A percentile compares a stretch with the other conserved stretches of the same genome.
These are phyloP conservation scores for Cheilosia soror DNA, from an alignment of 2,888 invertebrate genomes.

Conservation along the genomic window DNA sequence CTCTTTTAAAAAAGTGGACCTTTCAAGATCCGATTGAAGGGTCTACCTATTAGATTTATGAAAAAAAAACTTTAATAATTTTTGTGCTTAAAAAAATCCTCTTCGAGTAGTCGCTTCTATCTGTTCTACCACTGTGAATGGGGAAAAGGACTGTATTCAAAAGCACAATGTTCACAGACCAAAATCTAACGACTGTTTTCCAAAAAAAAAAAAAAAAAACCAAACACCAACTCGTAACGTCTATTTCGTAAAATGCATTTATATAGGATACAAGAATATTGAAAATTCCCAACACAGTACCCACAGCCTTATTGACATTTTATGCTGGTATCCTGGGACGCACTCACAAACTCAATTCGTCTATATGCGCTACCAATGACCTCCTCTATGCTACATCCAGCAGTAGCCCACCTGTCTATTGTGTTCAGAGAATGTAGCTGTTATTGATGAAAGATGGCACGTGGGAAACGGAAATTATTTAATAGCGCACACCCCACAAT, in stretches of 20 bases:
- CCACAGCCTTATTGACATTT: conserved; percentile 28
- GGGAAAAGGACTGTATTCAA: no score
- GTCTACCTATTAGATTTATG: no score
- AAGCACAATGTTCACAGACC: no score
- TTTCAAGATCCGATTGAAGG: no score
- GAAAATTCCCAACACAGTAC: conserved; percentile 50
- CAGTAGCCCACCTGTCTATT: conserved; percentile 70
- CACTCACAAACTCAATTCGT: conserved; percentile 52
- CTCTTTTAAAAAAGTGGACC: no score
- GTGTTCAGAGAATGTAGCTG: conserved; percentile 7
- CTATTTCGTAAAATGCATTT: background rate
- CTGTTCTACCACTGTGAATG: no score
- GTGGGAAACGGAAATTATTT: conserved; percentile 59
- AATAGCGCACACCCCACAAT: conserved; percentile 16
- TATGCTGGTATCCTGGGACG: conserved; percentile 63
- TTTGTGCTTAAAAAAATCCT: no score
- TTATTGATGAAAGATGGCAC: conserved; percentile 60
- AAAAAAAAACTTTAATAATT: no score
- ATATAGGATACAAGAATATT: background rate
- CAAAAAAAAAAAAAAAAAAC: no score
- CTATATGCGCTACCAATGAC: conserved; percentile 26
- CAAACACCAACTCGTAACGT: no score
- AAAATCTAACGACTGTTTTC: no score
- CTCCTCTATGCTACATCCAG: conserved; percentile 27
- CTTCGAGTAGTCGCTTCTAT: no score